These are phyloP conservation scores for Diglossa brunneiventris DNA, from an alignment of 2,113 vertebrate genomes.

Conservation along the genomic window DNA sequence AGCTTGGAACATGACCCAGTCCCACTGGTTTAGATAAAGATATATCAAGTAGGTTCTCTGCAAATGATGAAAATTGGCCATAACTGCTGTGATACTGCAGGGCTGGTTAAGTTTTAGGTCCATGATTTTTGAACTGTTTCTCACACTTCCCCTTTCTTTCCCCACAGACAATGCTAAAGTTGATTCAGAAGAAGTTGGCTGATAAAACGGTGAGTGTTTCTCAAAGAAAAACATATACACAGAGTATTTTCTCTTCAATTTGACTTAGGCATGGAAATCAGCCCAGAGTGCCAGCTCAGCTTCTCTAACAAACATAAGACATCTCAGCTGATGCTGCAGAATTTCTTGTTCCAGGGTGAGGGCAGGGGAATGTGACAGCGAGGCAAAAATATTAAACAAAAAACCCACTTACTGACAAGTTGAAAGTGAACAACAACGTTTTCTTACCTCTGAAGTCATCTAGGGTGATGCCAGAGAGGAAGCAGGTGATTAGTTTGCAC, in stretches of 20 bases:
- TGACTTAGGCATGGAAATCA: background rate
- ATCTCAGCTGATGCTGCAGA: background rate
- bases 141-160: background rate
- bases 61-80: background rate
- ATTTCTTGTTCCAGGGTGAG: background rate
- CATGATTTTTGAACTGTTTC: background rate
- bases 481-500: background rate
- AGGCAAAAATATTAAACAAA: background rate
- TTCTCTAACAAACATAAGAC: background rate
- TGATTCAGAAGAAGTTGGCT: slow-evolving; percentile 95
- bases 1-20: background rate
- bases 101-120: background rate
- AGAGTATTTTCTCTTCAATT: background rate
- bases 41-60: background rate
- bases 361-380: background rate
- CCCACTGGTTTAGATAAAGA: background rate
- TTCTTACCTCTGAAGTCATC: background rate
- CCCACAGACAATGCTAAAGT: slow-evolving; percentile 92
- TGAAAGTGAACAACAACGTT: background rate
- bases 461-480: background rate
- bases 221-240: accelerated
- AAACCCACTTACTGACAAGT: background rate
- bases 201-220: slow-evolving; percentile 87
- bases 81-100: background rate
- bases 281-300: background rate